Conservation (phyloP, 2,113 vertebrate species). For the Sander lucioperca region DNA sequence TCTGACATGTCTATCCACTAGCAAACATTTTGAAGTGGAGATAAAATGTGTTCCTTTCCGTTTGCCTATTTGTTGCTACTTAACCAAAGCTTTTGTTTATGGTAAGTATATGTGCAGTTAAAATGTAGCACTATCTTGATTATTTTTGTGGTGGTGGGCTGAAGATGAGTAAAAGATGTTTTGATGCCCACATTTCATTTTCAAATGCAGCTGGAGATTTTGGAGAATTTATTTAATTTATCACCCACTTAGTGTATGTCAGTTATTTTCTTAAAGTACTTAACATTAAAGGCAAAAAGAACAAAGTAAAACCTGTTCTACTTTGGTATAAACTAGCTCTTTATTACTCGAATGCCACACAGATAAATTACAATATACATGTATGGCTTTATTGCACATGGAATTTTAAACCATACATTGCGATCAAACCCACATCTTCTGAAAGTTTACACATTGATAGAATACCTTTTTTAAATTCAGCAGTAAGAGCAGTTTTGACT, state of each 20-base stretch:
- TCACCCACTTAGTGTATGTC: not conserved
- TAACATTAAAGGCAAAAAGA: slow-evolving; percentile 20
- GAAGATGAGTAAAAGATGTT: slow-evolving; percentile 18
- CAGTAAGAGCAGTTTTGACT: not conserved
- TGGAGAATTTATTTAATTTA: not conserved
- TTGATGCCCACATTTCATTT: slow-evolving; percentile 20
- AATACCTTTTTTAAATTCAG: not conserved
- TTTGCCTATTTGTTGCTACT: slow-evolving; percentile 77
- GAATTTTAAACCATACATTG: not conserved
- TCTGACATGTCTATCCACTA: not conserved
- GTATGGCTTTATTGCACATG: not conserved
- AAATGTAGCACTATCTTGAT: slow-evolving; percentile 11
- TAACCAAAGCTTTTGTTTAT: slow-evolving; percentile 44
- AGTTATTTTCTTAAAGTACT: not conserved
- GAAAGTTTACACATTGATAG: not conserved
- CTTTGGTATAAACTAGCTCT: not conserved
- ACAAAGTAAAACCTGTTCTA: not conserved
- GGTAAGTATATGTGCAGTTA: not conserved
- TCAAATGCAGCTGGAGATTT: slow-evolving; percentile 6
- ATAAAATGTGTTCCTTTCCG: not conserved
- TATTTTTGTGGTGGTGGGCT: slow-evolving; percentile 25
- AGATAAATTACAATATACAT: not conserved
- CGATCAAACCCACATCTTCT: not conserved
- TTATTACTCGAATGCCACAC: not conserved
- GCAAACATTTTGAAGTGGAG: slow-evolving; percentile 13